Evolutionary conservation across 2,113 vertebrate genomes (phyloP).

Genomic region (Peromyscus polionotus): DNA sequence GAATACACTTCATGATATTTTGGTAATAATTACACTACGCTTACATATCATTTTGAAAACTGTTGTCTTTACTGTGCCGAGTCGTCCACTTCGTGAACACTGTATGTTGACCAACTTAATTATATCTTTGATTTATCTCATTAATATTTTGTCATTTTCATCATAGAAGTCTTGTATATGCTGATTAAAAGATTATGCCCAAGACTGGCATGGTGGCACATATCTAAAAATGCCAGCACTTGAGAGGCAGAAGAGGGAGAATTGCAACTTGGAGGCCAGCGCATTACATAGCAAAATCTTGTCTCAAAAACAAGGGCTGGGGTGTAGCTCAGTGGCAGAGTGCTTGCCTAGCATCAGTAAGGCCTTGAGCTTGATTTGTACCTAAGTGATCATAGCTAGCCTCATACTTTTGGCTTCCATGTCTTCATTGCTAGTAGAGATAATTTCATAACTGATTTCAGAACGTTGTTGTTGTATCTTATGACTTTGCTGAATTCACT

Average conservation of each 20-base stretch:
- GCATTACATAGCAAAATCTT: background rate
- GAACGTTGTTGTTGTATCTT: background rate
- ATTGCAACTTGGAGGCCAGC: background rate
- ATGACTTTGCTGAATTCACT: slow-evolving; percentile 33
- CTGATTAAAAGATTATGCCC: slow-evolving; percentile 1
- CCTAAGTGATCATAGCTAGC: background rate
- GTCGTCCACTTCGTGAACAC: background rate
- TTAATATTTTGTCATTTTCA: slow-evolving; percentile 18
- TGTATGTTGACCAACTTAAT: background rate
- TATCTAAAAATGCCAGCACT: background rate
- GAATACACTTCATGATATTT: background rate
- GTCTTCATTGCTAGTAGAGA: background rate
- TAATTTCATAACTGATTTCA: background rate
- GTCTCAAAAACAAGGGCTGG: background rate
- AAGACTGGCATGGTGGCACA: background rate
- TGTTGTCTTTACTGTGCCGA: background rate
- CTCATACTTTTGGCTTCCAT: slow-evolving; percentile 21
- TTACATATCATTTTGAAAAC: background rate
- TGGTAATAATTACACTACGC: background rate
- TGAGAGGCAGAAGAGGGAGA: background rate
- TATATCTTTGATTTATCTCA: slow-evolving; percentile 50
- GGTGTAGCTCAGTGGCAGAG: background rate
- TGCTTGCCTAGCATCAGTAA: background rate
- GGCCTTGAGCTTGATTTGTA: background rate
- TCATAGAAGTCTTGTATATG: background rate